A percentile compares a stretch with the other conserved stretches of the same genome.
Conservation (phyloP, 2,797 vertebrate genomes). For the Halcyon chelicuti region DNA sequence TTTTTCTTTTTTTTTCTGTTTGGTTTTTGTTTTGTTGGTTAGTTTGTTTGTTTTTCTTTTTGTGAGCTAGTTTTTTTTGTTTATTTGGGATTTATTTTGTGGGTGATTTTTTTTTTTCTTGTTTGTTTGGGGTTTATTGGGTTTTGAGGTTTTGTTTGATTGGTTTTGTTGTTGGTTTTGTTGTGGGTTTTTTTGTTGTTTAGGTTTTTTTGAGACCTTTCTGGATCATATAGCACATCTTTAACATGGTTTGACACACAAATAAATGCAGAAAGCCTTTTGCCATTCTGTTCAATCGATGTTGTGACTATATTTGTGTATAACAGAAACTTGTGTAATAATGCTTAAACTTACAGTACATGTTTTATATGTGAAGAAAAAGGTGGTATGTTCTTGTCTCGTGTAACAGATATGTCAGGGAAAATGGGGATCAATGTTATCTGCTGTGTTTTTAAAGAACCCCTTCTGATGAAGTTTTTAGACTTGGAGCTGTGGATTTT, state of each 20-base stretch:
- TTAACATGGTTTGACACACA: not conserved
- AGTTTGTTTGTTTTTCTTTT: no score
- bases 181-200: not conserved
- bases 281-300: fast-evolving
- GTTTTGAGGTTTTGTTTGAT: no score
- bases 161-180: no score
- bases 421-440: fast-evolving
- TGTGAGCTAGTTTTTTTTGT: no score
- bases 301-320: not conserved
- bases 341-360: not conserved
- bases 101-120: not conserved
- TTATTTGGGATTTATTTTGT: no score
- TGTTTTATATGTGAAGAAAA: not conserved
- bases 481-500: not conserved
- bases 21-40: no score
- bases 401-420: not conserved
- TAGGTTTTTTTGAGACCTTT: not conserved
- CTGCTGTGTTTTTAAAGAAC: not conserved
- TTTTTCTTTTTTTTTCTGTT: no score
- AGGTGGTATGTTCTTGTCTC: not conserved
- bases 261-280: not conserved
- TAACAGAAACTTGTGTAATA: not conserved
- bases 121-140: not conserved
- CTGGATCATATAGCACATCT: fast-evolving
- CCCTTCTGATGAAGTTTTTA: not conserved